Evolutionary conservation across 92 coral and sea anemone genomes (phyloP).

Genomic region (Zoanthus solanderi): DNA sequence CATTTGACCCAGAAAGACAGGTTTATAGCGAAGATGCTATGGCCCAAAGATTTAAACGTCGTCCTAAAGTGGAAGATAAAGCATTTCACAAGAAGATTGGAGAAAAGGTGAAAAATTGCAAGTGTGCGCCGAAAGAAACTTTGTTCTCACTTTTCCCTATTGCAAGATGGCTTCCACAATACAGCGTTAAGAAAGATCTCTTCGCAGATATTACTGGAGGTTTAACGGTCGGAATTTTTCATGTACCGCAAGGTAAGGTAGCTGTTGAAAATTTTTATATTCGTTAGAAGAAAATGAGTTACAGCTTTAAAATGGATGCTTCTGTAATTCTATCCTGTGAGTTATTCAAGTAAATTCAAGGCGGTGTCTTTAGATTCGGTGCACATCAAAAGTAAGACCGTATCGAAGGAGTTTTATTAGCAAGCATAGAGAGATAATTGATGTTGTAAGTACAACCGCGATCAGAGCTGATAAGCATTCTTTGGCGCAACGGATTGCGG

Average conservation of each 20-base stretch:
- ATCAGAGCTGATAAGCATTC: too few relatives aligned
- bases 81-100: neutral
- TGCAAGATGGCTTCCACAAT: slow-evolving; percentile 87
- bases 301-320: neutral
- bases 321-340: neutral
- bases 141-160: slow-evolving; percentile 68
- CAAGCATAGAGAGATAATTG: neutral
- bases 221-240: slow-evolving; percentile 90
- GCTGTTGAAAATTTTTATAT: neutral
- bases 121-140: slow-evolving; percentile 22
- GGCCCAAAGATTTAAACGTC: slow-evolving; percentile 19
- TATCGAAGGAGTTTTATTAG: neutral
- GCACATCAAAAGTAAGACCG: neutral
- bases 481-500: too few relatives aligned
- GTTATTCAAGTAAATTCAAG: neutral
- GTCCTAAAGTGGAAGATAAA: neutral
- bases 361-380: too few relatives aligned
- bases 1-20: neutral
- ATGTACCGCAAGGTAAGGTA: slow-evolving; percentile 90
- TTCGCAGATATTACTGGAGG: slow-evolving; percentile 82
- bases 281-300: neutral
- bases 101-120: neutral
- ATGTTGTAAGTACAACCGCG: neutral
- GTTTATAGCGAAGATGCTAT: slow-evolving; percentile 30
- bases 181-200: slow-evolving; percentile 65